Percentiles rank a stretch among this genome's conserved stretches.
These are phyloP conservation scores for Panorpa germanica DNA, from an alignment of 2,888 invertebrate genomes.

Conservation along the genomic window DNA sequence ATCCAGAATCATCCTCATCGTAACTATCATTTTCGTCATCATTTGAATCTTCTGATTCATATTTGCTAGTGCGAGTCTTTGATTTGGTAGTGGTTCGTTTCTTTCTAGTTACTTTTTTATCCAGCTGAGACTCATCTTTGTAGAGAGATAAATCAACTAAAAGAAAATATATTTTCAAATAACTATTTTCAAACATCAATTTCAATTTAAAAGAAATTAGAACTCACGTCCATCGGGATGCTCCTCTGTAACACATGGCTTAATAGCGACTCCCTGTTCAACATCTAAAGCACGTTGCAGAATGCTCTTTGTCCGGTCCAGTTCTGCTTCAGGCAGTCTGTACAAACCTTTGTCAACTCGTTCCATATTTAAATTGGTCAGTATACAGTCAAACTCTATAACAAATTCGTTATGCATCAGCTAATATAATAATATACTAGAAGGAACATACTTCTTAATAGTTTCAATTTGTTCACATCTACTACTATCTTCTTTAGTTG, in stretches of 20 bases:
- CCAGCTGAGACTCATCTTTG: constrained; percentile 66
- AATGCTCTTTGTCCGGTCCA: constrained; percentile 61
- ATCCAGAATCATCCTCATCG: constrained; percentile 13
- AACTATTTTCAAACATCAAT: constrained; percentile 1
- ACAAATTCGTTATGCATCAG: constrained; percentile 11
- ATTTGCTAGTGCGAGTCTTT: constrained; percentile 13
- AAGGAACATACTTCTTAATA: too few relatives aligned
- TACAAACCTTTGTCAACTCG: constrained; percentile 54
- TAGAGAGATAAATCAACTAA: constrained; percentile 69
- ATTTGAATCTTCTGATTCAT: constrained; percentile 11
- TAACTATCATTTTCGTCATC: constrained; percentile 12
- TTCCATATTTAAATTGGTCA: constrained; percentile 63
- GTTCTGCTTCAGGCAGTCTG: constrained; percentile 51
- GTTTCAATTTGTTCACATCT: too few relatives aligned
- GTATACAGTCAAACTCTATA: constrained; percentile 70
- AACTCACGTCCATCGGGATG: constrained; percentile 71
- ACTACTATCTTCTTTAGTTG: too few relatives aligned
- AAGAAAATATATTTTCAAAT: constrained; percentile 15
- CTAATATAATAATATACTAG: too few relatives aligned
- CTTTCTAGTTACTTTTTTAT: constrained; percentile 29
- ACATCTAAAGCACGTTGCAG: constrained; percentile 66
- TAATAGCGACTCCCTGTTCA: constrained; percentile 49
- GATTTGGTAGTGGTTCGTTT: constrained; percentile 24
- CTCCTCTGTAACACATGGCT: constrained; percentile 51
- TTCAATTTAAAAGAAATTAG: constrained; percentile 6